phyloP scores from a whole-genome alignment of 2,113 vertebrate genomes.

The Zonotrichia leucophrys region DNA sequence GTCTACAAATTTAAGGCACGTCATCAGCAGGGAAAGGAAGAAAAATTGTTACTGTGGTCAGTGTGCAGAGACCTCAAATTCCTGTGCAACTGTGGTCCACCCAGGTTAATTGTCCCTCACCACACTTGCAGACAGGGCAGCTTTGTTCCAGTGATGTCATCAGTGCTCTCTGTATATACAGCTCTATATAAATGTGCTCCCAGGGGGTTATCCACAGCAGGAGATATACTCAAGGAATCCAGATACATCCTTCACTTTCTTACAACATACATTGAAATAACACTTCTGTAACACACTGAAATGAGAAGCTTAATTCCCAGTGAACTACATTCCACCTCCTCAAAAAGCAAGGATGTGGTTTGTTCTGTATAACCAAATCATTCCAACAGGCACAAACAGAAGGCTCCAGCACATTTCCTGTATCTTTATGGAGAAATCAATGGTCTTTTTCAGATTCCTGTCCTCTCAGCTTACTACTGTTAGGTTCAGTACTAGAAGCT shows the following conservation, averaged over 20 bases:
- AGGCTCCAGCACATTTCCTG: not conserved
- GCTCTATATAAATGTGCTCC: not conserved
- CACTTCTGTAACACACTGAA: not conserved
- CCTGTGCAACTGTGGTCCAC: not conserved
- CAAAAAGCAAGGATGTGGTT: not conserved
- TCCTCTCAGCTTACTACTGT: not conserved
- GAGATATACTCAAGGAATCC: not conserved
- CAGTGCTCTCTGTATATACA: not conserved
- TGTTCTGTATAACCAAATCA: not conserved
- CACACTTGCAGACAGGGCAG: not conserved
- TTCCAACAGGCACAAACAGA: not conserved
- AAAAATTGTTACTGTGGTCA: not conserved
- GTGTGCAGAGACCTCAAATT: not conserved
- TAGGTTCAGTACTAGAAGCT: not conserved
- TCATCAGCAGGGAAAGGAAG: not conserved
- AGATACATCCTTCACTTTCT: not conserved
- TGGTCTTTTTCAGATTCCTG: not conserved
- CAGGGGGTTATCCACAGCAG: not conserved
- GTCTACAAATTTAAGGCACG: not conserved
- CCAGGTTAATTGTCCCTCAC: not conserved
- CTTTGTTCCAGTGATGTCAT: not conserved
- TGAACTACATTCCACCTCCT: not conserved
- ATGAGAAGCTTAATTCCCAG: not conserved
- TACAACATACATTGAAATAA: not conserved
- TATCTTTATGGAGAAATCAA: not conserved